Base-by-base conservation (phyloP, 2,888 invertebrate genomes). In the Hyalella azteca region DNA sequence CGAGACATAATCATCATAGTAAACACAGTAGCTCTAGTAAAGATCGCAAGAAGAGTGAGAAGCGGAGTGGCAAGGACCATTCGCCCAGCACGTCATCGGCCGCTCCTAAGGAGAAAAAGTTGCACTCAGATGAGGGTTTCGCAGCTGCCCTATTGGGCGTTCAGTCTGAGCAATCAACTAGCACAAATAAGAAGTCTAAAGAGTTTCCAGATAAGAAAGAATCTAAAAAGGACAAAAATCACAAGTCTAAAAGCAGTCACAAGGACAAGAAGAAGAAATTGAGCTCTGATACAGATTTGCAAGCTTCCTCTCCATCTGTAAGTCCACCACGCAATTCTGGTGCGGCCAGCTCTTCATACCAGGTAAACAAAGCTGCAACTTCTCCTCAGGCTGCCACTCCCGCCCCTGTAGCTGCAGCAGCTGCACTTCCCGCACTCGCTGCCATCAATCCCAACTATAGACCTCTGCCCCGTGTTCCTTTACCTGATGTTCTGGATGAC, bases 101-200 rank as follows among this genome's bases (percentile, higher is more conserved):
- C n/a, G n/a, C 40, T 41, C 19, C 22, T 45, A 77, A 73, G 39
- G 73, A 54, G 59, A 79, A 78, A 73, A 78, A 59, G n/a, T 39
- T 22, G 26, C 50, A 50, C 22, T 54, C 26, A 9, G 80, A 77
- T n/a, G 13, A 39, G 22, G 84, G 78, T 22, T 84, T 84, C 79
- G 84, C 78, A 50, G 84, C 81, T 29, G 84, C 81, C 11, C 50
- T 84, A 36, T 78, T 82, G 82, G 80, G 81, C n/a, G 22, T 82
- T 54, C 80, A 83, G 39, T 73, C 79, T 39, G 59, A 78, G 5
- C 48, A 50, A 11, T 78, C 76, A 39, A 82, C 77, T 32, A 82
- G 81, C 49, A 84, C 82, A 66, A 84, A 84, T 66, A 84, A 84
- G 66, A 84, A 79, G 73, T 78, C 76, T 48, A 83, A 83, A 79